A percentile compares a stretch with the other conserved stretches of the same genome.
phyloP scores from a whole-genome alignment of 2,113 vertebrate genomes.

The Mastomys coucha region DNA sequence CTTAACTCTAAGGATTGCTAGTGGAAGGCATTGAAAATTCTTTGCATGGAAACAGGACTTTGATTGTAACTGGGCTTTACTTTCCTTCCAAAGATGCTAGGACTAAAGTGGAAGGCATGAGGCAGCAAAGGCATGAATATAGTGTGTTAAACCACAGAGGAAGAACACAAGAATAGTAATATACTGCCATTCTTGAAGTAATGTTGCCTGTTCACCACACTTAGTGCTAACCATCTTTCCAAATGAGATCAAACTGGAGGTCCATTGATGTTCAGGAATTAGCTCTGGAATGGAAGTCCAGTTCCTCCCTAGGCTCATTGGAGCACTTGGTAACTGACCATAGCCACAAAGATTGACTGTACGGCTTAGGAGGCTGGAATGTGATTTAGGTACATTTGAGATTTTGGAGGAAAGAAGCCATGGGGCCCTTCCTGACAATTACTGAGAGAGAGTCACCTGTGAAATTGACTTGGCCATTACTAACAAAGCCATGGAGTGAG shows the following conservation, averaged over 20 bases:
- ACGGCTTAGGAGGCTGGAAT: not conserved
- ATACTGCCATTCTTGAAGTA: not conserved
- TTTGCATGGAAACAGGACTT: not conserved
- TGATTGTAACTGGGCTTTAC: not conserved
- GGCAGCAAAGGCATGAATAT: not conserved
- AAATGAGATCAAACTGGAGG: not conserved
- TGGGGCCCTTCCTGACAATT: not conserved
- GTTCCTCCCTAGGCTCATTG: not conserved
- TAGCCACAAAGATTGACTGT: not conserved
- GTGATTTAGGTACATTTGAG: not conserved
- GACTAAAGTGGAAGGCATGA: not conserved
- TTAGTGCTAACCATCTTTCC: not conserved
- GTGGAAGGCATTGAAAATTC: not conserved
- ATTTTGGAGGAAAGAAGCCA: not conserved
- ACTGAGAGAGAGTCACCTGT: not conserved
- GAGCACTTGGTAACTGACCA: not conserved
- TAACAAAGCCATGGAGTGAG: not conserved
- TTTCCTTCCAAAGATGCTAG: not conserved
- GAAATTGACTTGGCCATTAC: not conserved
- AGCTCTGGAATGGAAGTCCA: not conserved
- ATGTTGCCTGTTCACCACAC: not conserved
- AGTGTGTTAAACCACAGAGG: not conserved
- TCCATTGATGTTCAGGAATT: not conserved
- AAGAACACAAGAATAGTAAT: not conserved
- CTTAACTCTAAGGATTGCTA: conserved; percentile 42